A percentile compares a stretch with the other conserved stretches of the same genome.
phyloP scores from a whole-genome alignment of 1,140 invertebrate species.

The Protaetia brevitarsis region DNA sequence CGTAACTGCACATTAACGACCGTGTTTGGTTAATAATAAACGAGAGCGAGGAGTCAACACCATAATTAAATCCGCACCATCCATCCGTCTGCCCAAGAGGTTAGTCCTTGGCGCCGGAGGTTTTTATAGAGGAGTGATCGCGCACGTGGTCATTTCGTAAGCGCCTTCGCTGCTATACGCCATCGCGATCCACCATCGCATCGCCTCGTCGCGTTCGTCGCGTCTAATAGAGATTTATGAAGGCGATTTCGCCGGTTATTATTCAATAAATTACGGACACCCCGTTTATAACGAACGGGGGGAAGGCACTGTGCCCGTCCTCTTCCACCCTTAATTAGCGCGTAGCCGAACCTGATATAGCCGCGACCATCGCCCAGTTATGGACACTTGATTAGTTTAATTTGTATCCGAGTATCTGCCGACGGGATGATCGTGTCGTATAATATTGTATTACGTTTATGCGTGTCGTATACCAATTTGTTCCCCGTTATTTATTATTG shows the following conservation, averaged over 20 bases:
- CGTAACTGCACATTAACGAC: too few relatives aligned
- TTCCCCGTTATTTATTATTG: background rate
- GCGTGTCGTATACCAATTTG: slow-evolving; percentile 21
- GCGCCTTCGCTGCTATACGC: too few relatives aligned
- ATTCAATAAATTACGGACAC: slow-evolving; percentile 45
- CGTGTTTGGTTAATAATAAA: slow-evolving; percentile 14
- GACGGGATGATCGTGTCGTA: slow-evolving; percentile 23
- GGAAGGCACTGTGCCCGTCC: background rate
- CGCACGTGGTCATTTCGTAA: slow-evolving; percentile 36
- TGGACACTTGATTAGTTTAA: slow-evolving; percentile 47
- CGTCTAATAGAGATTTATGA: slow-evolving; percentile 47
- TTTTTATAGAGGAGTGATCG: slow-evolving; percentile 29
- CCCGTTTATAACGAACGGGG: slow-evolving; percentile 42
- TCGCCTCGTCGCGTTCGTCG: background rate
- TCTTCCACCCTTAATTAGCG: slow-evolving; percentile 44
- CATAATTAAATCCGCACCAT: slow-evolving; percentile 37
- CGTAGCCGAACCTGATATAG: slow-evolving; percentile 42
- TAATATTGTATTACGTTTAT: slow-evolving; percentile 22
- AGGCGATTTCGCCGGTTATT: slow-evolving; percentile 47
- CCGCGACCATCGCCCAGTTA: slow-evolving; percentile 43
- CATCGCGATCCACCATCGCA: slow-evolving; percentile 26
- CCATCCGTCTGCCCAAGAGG: slow-evolving; percentile 37
- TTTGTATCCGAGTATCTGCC: slow-evolving; percentile 42
- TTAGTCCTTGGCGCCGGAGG: slow-evolving; percentile 32
- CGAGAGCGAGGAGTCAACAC: slow-evolving; percentile 18